phyloP scores from a whole-genome alignment of 2,888 invertebrate genomes.

The Machimus atricapillus region DNA sequence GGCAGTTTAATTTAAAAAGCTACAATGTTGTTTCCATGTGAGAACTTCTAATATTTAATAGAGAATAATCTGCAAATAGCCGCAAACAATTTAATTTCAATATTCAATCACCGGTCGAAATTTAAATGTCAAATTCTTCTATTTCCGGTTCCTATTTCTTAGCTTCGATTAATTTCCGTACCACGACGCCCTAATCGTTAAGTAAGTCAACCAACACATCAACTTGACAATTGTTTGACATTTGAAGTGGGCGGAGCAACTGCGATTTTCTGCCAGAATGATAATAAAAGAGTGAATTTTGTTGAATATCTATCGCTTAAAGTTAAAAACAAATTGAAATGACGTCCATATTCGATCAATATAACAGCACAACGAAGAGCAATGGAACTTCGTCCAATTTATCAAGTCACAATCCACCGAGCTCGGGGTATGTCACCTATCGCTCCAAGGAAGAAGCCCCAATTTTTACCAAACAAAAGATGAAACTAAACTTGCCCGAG shows the following conservation, averaged over 20 bases:
- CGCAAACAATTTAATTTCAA: no score
- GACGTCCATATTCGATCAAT: slow-evolving; percentile 86
- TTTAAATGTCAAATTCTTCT: neutral
- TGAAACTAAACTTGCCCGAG: slow-evolving; percentile 80
- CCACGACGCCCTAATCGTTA: neutral
- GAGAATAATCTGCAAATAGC: no score
- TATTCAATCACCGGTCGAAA: no score
- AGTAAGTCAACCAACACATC: neutral
- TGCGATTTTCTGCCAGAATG: neutral
- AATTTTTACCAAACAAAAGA: slow-evolving; percentile 85
- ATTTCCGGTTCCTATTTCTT: neutral
- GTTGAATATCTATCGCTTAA: neutral
- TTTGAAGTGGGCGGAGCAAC: neutral
- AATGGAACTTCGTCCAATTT: slow-evolving; percentile 53
- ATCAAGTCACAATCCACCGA: slow-evolving; percentile 60
- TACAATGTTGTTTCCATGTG: no score
- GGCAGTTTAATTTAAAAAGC: no score
- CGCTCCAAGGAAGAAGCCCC: slow-evolving; percentile 76
- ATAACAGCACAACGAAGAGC: slow-evolving; percentile 77
- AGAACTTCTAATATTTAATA: no score
- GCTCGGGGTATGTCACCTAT: slow-evolving; percentile 66
- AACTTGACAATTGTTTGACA: neutral
- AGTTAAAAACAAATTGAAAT: slow-evolving; percentile 60
- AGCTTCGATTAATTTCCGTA: neutral
- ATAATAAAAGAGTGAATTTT: neutral